These are phyloP conservation scores for Diplodus puntazzo DNA, from an alignment of 2,797 vertebrate species.

Conservation along the genomic window DNA sequence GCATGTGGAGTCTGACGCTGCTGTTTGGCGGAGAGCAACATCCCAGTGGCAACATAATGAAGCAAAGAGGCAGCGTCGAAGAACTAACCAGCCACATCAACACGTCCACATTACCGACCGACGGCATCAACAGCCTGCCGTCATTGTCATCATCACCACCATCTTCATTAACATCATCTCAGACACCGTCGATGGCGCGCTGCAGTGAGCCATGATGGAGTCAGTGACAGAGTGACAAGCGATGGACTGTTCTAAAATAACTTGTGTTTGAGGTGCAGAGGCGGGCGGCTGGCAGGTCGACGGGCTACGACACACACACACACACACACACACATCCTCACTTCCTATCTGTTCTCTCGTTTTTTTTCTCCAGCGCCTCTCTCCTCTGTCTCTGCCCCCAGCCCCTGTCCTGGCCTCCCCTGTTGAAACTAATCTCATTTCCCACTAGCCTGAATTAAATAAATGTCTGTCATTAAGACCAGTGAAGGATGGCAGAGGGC, in stretches of 20 bases:
- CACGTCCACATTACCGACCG: conserved; percentile 40
- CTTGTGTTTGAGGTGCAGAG: conserved; percentile 17
- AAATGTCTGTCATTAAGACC: conserved; percentile 77
- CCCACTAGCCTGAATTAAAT: conserved; percentile 75
- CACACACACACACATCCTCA: neutral
- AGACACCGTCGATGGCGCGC: conserved; percentile 14
- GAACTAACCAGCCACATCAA: conserved; percentile 37
- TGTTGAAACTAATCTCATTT: conserved; percentile 74
- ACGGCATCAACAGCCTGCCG: conserved; percentile 38
- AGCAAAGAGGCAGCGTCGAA: conserved; percentile 18
- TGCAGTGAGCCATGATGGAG: conserved; percentile 40
- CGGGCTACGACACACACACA: conserved; percentile 15
- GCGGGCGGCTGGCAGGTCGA: conserved; percentile 28
- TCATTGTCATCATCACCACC: conserved; percentile 36
- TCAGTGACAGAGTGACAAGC: conserved; percentile 51
- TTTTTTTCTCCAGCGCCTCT: conserved; percentile 44
- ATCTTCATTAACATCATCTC: conserved; percentile 53
- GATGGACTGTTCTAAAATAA: conserved; percentile 38
- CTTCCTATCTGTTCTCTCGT: conserved; percentile 13
- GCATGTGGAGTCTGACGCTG: conserved; percentile 31
- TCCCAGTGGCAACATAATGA: conserved; percentile 29
- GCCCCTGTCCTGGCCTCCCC: conserved; percentile 13
- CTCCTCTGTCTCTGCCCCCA: conserved; percentile 1
- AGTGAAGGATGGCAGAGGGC: conserved; percentile 65
- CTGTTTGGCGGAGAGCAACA: conserved; percentile 38